Percentiles rank a stretch among this genome's conserved stretches.
These are phyloP conservation scores for Nomada ferruginata DNA, from an alignment of 2,888 invertebrate genomes.

Conservation along the genomic window DNA sequence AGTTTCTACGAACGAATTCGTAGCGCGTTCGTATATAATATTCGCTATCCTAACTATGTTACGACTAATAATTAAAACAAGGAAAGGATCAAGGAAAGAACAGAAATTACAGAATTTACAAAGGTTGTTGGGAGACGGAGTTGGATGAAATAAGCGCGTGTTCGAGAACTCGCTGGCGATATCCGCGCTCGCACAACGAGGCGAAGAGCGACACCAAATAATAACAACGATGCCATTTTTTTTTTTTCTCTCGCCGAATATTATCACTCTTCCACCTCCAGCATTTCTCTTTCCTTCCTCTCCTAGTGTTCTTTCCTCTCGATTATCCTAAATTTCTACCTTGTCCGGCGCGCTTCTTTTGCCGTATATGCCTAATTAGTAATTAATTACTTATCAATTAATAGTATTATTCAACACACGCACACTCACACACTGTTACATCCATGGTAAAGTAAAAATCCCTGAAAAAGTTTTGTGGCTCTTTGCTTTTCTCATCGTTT, in stretches of 20 bases:
- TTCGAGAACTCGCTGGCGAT: constrained; percentile 52
- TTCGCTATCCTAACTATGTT: constrained; percentile 31
- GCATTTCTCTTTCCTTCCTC: neutral
- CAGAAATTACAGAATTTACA: constrained; percentile 49
- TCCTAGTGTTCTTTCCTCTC: constrained; percentile 16
- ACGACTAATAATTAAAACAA: constrained; percentile 23
- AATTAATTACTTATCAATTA: constrained; percentile 83
- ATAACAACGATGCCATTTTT: neutral
- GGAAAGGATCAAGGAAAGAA: neutral
- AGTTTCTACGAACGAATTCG: constrained; percentile 35
- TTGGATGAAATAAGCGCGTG: constrained; percentile 24
- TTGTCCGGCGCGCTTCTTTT: constrained; percentile 50
- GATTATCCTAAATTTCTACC: constrained; percentile 65
- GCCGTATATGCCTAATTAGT: constrained; percentile 76
- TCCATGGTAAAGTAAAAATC: constrained; percentile 82
- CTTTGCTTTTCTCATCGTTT: constrained; percentile 45
- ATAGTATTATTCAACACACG: constrained; percentile 82
- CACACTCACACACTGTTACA: constrained; percentile 83
- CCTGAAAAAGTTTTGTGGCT: constrained; percentile 81
- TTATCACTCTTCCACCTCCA: constrained; percentile 18
- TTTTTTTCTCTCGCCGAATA: neutral
- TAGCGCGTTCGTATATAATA: constrained; percentile 28
- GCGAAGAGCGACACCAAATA: constrained; percentile 28
- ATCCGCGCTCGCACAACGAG: constrained; percentile 34
- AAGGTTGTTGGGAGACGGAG: constrained; percentile 28